Percentiles rank a stretch among this genome's conserved stretches.
These are phyloP conservation scores for Acrocephalus arundinaceus DNA, from an alignment of 2,113 vertebrate genomes.

Conservation along the genomic window DNA sequence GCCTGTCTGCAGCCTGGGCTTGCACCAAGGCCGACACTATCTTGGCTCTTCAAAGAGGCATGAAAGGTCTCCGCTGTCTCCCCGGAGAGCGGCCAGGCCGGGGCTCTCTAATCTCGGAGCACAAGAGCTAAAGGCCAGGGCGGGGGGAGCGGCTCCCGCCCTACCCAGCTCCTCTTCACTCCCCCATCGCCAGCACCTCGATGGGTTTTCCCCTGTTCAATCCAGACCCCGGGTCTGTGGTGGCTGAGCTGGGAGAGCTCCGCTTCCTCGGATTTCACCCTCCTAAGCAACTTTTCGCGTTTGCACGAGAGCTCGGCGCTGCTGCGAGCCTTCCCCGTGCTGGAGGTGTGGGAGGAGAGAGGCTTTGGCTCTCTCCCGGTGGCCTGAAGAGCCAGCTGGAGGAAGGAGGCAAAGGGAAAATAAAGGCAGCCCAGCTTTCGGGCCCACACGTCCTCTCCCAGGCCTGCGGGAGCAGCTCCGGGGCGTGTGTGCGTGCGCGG, in stretches of 20 bases:
- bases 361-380: constrained; percentile 9
- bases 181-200: not conserved
- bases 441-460: constrained; percentile 26
- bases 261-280: constrained; percentile 5
- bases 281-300: constrained; percentile 41
- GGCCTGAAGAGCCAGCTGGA: constrained; percentile 34
- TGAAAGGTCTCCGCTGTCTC: constrained; percentile 27
- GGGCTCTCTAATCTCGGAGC: constrained; percentile 7
- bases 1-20: constrained; percentile 9
- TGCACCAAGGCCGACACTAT: constrained; percentile 29
- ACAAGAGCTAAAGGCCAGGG: not conserved
- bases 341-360: constrained; percentile 33
- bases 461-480: not conserved
- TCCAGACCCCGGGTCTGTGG: not conserved
- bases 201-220: not conserved
- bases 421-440: not conserved
- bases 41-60: constrained; percentile 58
- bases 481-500: not conserved
- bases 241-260: not conserved
- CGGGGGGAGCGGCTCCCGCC: not conserved
- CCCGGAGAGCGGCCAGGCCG: not conserved
- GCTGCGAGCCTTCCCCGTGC: not conserved
- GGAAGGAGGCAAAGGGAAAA: constrained; percentile 8
- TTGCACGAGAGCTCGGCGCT: not conserved
- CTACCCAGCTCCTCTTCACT: not conserved